Evolutionary conservation across 2,888 invertebrate species (phyloP), one percentile per base, ranked within the genome.

Genomic region (Girardia tigrina): DNA sequence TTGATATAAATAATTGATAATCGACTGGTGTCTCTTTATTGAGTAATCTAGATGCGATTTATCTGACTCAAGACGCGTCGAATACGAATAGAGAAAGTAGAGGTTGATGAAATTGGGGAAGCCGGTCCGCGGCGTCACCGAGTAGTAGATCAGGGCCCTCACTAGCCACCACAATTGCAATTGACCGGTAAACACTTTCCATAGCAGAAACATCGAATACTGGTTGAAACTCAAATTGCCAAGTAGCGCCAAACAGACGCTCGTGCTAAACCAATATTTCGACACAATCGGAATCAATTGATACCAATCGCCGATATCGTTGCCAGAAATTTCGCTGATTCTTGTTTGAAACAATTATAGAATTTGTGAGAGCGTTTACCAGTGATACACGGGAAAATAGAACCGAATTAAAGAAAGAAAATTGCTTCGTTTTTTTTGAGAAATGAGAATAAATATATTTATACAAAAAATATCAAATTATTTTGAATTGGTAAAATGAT

Each of bases 31-130:
- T n/a, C n/a, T n/a, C n/a, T n/a, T n/a, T n/a, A n/a, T n/a, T n/a
- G n/a, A n/a, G n/a, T n/a, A n/a, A n/a, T n/a, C n/a, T n/a, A n/a
- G n/a, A n/a, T n/a, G n/a, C n/a, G 16, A 8, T 78, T 88, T 89
- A 86, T 92, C 91, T 77, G 89, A 90, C 86, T 99, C 98, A 75
- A 97, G 86, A 77, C 91, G 87, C 77, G 90, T 87, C 0, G 95
- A 95, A 84, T 97, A 97, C 81, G 89, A 92, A 85, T 95, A 95
- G 56, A 99, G 86, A 86, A 98, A 98, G 85, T 95, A 99, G 79
- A 95, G 89, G 86, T 97, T 98, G 79, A 98, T 90, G 77, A 99
- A 87, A 85, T 93, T 98, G 83, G 95, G 94, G 85, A 98, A 97
- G 1, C 97, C 97, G 0, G 91, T 91, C 2, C 88, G 87, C 0